Evolutionary conservation across 2,888 invertebrate species (phyloP).

Genomic region (Polia nebulosa): DNA sequence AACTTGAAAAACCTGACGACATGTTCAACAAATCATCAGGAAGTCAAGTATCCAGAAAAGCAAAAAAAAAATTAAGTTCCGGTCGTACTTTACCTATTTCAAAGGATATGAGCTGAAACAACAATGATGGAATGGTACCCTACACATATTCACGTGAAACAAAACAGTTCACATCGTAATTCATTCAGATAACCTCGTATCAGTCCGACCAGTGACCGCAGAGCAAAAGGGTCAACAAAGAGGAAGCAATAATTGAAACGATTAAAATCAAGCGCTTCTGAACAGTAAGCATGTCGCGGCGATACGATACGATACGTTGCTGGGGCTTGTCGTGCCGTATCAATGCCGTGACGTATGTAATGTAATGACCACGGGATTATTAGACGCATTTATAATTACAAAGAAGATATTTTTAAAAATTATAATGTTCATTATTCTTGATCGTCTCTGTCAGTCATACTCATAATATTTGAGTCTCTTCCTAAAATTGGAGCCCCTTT

Average conservation of each 20-base stretch:
- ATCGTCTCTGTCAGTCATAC: too few relatives aligned
- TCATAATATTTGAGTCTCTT: too few relatives aligned
- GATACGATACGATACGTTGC: not conserved
- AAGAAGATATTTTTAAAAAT: too few relatives aligned
- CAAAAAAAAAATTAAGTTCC: too few relatives aligned
- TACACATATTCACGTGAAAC: not conserved
- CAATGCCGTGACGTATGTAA: not conserved
- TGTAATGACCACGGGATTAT: not conserved
- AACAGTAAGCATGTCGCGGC: not conserved
- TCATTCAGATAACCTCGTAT: constrained; percentile 5
- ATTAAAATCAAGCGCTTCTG: constrained; percentile 13
- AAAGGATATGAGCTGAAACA: not conserved
- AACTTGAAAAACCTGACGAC: too few relatives aligned
- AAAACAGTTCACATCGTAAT: not conserved
- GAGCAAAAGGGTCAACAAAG: not conserved
- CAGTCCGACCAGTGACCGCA: not conserved
- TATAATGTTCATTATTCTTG: too few relatives aligned
- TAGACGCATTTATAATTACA: not conserved
- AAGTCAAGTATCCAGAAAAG: too few relatives aligned
- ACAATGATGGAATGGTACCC: not conserved
- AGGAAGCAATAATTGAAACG: constrained; percentile 38
- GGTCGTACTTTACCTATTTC: too few relatives aligned
- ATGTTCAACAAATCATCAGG: too few relatives aligned
- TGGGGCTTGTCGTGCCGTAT: too few relatives aligned
- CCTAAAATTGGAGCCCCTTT: too few relatives aligned